These are phyloP conservation scores for Drosophila mimica DNA, from an alignment of 2,888 invertebrate genomes.

Conservation along the genomic window DNA sequence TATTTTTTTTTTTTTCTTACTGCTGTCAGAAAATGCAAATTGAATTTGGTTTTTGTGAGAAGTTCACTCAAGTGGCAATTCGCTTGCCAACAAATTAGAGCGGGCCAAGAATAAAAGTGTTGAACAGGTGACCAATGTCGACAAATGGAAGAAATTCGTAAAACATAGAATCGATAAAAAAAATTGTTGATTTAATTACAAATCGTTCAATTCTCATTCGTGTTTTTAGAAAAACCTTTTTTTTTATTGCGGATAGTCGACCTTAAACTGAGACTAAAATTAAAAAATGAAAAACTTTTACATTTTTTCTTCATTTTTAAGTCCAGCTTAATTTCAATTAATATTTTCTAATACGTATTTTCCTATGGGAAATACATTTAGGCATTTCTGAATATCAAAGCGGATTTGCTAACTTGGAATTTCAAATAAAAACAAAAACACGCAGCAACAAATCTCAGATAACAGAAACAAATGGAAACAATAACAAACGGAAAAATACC, in stretches of 20 bases:
- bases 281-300: background rate
- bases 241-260: background rate
- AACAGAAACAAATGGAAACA: slow-evolving; percentile 21
- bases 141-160: slow-evolving; percentile 29
- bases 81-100: slow-evolving; percentile 43
- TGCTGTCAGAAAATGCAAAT: slow-evolving; percentile 70
- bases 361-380: slow-evolving; percentile 9
- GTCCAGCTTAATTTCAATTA: background rate
- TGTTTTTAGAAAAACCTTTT: background rate
- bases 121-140: slow-evolving; percentile 52
- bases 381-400: slow-evolving; percentile 25
- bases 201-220: background rate
- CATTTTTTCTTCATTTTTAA: background rate
- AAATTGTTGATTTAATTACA: background rate
- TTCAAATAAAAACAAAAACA: slow-evolving; percentile 19
- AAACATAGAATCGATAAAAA: slow-evolving; percentile 2
- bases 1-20: slow-evolving; percentile 6
- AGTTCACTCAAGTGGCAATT: slow-evolving; percentile 66
- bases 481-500: slow-evolving; percentile 42
- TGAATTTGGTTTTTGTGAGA: slow-evolving; percentile 58
- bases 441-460: slow-evolving; percentile 42
- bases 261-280: background rate
- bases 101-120: slow-evolving; percentile 37
- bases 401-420: slow-evolving; percentile 37
- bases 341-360: background rate